A percentile compares a stretch with the other conserved stretches of the same genome.
Conservation (phyloP, 2,797 vertebrate genomes). For the Xenopus petersii region DNA sequence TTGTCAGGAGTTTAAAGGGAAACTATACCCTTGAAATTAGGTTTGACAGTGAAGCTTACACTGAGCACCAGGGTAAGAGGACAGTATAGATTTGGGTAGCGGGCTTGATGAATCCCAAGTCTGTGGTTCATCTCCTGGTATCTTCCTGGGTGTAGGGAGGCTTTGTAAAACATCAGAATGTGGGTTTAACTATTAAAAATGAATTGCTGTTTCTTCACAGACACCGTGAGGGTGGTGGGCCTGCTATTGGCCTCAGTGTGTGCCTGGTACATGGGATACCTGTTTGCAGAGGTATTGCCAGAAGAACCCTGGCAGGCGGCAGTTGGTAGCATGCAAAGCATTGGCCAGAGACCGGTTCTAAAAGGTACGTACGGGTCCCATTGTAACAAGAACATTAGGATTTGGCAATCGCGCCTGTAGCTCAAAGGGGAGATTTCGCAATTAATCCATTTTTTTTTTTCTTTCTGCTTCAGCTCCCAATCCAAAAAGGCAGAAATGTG, state of each 20-base stretch:
- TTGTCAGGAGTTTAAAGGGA: no score
- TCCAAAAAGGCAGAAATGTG: conserved; percentile 67
- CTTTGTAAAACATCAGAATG: no score
- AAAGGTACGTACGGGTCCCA: conserved; percentile 47
- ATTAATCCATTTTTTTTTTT: background rate
- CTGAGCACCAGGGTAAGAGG: no score
- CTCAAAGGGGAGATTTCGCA: background rate
- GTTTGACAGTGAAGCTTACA: no score
- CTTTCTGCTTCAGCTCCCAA: conserved; percentile 52
- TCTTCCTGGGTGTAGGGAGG: no score
- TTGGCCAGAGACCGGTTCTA: conserved; percentile 50
- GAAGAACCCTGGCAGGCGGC: background rate
- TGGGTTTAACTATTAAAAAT: no score
- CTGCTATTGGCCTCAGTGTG: conserved; percentile 42
- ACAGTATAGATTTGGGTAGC: no score
- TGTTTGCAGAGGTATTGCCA: conserved; percentile 36
- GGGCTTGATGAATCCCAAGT: no score
- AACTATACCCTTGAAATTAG: no score
- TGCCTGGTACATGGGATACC: conserved; percentile 62
- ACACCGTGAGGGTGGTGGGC: conserved; percentile 25
- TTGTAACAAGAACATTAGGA: no score
- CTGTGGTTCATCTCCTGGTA: no score
- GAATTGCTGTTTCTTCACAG: conserved; percentile 45
- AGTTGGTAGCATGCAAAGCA: conserved; percentile 36
- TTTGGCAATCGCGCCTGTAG: no score